phyloP scores from a whole-genome alignment of 2,797 vertebrate genomes.

The Poliocrania exsul region DNA sequence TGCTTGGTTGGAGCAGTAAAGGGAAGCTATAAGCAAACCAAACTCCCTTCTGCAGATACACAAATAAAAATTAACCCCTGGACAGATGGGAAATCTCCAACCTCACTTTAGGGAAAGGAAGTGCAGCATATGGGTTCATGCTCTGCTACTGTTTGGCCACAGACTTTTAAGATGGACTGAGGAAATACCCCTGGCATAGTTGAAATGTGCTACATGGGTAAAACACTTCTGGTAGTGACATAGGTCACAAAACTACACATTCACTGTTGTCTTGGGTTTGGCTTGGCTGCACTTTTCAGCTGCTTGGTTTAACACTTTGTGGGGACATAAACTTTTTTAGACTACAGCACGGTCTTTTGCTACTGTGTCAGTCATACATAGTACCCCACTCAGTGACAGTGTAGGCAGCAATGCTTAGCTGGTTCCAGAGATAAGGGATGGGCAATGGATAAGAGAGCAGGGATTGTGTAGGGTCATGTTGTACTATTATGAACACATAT shows the following conservation, averaged over 20 bases:
- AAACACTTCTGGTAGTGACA: not conserved
- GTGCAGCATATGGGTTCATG: not conserved
- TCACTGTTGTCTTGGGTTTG: not conserved
- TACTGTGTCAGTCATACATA: not conserved
- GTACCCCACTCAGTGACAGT: not conserved
- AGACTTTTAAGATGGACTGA: not conserved
- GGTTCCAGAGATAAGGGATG: not conserved
- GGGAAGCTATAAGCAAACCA: not conserved
- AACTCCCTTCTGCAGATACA: rapidly evolving
- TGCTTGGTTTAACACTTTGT: not conserved
- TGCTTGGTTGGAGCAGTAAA: not conserved
- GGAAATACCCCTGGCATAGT: not conserved
- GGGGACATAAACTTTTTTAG: not conserved
- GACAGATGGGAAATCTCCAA: not conserved
- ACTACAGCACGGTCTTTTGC: not conserved
- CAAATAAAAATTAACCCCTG: not conserved
- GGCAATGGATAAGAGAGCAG: not conserved
- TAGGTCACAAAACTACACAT: not conserved
- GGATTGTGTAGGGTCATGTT: not conserved
- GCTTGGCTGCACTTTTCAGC: not conserved
- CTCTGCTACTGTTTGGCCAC: not conserved
- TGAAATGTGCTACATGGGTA: not conserved
- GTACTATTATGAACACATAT: not conserved
- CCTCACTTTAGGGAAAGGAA: not conserved
- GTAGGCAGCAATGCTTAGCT: not conserved